Base-by-base conservation (phyloP, 2,113 vertebrate species). In the Budorcas taxicolor region DNA sequence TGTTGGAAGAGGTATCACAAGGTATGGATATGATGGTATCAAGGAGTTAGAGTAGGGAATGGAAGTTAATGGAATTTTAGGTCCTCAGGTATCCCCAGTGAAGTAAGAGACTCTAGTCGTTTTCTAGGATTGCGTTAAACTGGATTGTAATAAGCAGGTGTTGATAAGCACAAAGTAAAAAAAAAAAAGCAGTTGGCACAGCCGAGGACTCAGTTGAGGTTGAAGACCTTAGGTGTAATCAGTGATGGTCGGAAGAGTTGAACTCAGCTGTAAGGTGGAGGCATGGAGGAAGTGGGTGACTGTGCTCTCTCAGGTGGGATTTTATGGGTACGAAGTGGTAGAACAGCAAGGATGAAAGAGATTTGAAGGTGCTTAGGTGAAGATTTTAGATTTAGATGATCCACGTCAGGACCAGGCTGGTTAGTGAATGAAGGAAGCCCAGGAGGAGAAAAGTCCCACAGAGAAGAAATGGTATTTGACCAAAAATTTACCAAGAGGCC, bases 221-320 rank as follows among this genome's bases (percentile, higher is more conserved):
- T 40, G 19, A 11, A 7, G 5, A 27, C 17, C 2, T 57, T 76
- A 50, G 5, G 4, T 36, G 3, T 55, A 5, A 5, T 23, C 2
- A 9, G 3, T 53, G 25, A 6, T 33, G 17, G 3, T 31, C 25
- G 19, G 23, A 55, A 16, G 40, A 71, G 2, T 3, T 62, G 60
- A 9, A 17, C 19, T 57, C 23, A 45, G 10, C 5, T 71, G 36
- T 10, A 14, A 74, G 7, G 25, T 36, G 2, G 7, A 76, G 43
- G 6, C 7, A 13, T 50, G 13, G 11, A 52, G 62, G 29, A 84
- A 4, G 50, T 10, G 2, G 76, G 9, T 53, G 40, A 45, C 2
- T 12, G 19, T 7, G 2, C 15, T 12, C 4, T 16, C 23, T 57
- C 8, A 78, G 43, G 1, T 40, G 31, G 29, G 16, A 47, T 31